These are phyloP conservation scores for Notodonta dromedarius DNA, from an alignment of 2,888 invertebrate genomes.

Conservation along the genomic window DNA sequence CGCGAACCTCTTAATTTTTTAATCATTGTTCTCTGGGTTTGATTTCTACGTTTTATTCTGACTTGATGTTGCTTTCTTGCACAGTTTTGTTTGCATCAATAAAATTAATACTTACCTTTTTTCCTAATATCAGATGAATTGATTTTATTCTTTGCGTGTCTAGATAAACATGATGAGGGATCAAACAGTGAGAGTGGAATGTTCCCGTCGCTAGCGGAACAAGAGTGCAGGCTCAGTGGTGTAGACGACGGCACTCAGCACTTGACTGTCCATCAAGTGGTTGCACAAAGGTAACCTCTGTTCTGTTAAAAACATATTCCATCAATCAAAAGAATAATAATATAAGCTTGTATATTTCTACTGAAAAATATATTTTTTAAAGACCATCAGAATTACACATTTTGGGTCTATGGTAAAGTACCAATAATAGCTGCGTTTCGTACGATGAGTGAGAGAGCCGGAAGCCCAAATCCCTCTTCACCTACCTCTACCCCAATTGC, in stretches of 20 bases:
- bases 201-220: constrained; percentile 83
- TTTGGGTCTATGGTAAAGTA: too few species aligned
- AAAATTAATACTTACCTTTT: background rate
- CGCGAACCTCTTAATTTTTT: too few species aligned
- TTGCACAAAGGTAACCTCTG: constrained; percentile 86
- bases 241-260: constrained; percentile 85
- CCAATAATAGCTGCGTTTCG: too few species aligned
- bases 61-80: background rate
- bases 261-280: constrained; percentile 91
- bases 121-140: background rate
- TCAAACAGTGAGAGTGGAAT: constrained; percentile 71
- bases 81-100: background rate
- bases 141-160: background rate
- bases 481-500: too few species aligned
- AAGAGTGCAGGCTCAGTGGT: constrained; percentile 73
- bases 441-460: too few species aligned
- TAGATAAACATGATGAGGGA: constrained; percentile 74
- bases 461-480: too few species aligned
- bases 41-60: background rate
- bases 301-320: background rate
- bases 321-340: background rate
- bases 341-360: too few species aligned
- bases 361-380: too few species aligned
- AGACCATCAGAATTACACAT: too few species aligned
- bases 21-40: background rate